phyloP scores from a whole-genome alignment of 2,797 vertebrate genomes.

The Zalophus californianus region DNA sequence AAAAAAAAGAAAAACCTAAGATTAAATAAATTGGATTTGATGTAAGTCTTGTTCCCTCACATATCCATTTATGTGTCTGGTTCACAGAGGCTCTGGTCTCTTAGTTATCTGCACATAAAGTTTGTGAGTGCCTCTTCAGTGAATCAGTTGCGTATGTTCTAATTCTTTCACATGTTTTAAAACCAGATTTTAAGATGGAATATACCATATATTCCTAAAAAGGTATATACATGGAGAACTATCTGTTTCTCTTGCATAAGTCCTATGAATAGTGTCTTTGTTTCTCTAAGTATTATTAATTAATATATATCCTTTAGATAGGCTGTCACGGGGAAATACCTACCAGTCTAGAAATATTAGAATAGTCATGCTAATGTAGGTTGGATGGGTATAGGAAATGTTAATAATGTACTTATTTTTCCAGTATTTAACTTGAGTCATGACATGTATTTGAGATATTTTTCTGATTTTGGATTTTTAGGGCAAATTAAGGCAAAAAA shows the following conservation, averaged over 20 bases:
- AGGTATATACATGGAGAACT: background rate
- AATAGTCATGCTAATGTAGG: background rate
- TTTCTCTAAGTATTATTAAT: background rate
- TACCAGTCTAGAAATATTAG: background rate
- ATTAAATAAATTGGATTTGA: constrained; percentile 15
- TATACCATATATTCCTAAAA: background rate
- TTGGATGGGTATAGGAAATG: background rate
- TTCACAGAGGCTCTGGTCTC: background rate
- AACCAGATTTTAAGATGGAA: constrained; percentile 35
- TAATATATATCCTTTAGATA: constrained; percentile 12
- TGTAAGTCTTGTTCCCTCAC: background rate
- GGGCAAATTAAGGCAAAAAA: background rate
- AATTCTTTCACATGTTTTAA: constrained; percentile 44
- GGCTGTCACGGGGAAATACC: background rate
- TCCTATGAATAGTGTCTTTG: background rate
- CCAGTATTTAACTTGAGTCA: background rate
- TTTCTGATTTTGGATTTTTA: constrained; percentile 26
- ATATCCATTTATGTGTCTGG: background rate
- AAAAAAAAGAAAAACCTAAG: background rate
- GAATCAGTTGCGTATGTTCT: background rate
- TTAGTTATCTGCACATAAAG: background rate
- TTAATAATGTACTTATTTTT: constrained; percentile 3
- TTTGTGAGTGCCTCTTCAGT: background rate
- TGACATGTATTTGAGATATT: background rate
- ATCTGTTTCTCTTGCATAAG: constrained; percentile 33